phyloP scores from a whole-genome alignment of 2,888 invertebrate species.

The Cephus pulcher region DNA sequence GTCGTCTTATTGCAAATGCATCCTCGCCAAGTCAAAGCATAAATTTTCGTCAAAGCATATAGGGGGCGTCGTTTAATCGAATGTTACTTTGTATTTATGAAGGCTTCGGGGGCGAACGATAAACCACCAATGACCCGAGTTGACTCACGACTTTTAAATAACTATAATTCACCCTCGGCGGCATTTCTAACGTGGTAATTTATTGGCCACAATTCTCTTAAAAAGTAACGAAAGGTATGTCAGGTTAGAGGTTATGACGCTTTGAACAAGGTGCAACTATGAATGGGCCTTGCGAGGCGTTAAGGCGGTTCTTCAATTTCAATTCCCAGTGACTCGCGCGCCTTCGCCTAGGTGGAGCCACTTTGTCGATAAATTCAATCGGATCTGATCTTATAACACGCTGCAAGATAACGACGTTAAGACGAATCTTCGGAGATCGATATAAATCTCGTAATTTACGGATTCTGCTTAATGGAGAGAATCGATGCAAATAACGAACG shows the following conservation, averaged over 20 bases:
- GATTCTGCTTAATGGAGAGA: background rate
- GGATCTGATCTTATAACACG: background rate
- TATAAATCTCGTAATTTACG: background rate
- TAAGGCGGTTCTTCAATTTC: background rate
- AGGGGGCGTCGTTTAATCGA: slow-evolving; percentile 41
- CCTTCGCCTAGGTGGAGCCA: background rate
- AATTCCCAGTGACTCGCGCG: background rate
- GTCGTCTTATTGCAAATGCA: background rate
- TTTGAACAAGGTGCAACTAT: background rate
- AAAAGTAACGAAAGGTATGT: slow-evolving; percentile 18
- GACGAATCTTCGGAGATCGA: background rate
- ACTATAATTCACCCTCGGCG: slow-evolving; percentile 45
- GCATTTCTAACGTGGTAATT: slow-evolving; percentile 26
- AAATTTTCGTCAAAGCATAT: slow-evolving; percentile 46
- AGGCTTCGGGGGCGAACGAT: slow-evolving; percentile 36
- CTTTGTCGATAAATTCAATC: background rate
- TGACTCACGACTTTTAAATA: slow-evolving; percentile 48
- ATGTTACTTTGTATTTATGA: slow-evolving; percentile 44
- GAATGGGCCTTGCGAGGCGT: background rate
- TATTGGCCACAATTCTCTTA: slow-evolving; percentile 33
- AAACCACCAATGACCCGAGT: slow-evolving; percentile 41
- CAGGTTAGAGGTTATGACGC: background rate
- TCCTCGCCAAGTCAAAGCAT: slow-evolving; percentile 41
- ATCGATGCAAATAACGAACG: background rate
- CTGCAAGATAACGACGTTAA: background rate